Evolutionary conservation across 2,888 invertebrate species (phyloP).

Genomic region (Andricus quercusramuli): DNA sequence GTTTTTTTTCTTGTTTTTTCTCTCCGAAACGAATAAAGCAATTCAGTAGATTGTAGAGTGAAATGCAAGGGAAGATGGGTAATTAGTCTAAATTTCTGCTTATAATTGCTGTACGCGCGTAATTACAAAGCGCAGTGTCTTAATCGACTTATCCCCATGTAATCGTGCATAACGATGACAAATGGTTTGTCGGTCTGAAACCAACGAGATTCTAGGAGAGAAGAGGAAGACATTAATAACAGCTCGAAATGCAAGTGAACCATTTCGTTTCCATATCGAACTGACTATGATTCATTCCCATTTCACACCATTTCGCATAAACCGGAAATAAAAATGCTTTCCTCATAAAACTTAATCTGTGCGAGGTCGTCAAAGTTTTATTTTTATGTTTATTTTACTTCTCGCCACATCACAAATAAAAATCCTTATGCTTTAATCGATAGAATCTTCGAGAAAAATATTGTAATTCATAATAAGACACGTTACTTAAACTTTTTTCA

Average conservation of each 20-base stretch:
- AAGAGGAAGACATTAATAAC: neutral
- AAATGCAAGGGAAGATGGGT: neutral
- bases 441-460: neutral
- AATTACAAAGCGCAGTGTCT: slow-evolving; percentile 1
- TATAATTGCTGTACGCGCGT: neutral
- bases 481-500: too few species aligned
- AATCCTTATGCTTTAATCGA: slow-evolving; percentile 2
- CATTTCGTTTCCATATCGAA: neutral
- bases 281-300: too few species aligned
- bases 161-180: slow-evolving; percentile 1
- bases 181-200: neutral
- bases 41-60: neutral
- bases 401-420: neutral
- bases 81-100: neutral
- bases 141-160: slow-evolving; percentile 2
- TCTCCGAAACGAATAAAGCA: neutral
- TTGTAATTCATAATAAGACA: neutral
- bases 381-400: neutral
- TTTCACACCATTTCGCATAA: neutral
- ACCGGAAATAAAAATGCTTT: neutral
- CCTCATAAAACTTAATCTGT: neutral
- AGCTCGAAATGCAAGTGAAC: slow-evolving; percentile 7
- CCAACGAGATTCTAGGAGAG: neutral
- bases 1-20: neutral
- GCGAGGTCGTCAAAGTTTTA: neutral